Percentiles rank a stretch among this genome's conserved stretches.
Evolutionary conservation across 2,113 vertebrate genomes (phyloP).

Genomic region (Hydrolagus affinis): DNA sequence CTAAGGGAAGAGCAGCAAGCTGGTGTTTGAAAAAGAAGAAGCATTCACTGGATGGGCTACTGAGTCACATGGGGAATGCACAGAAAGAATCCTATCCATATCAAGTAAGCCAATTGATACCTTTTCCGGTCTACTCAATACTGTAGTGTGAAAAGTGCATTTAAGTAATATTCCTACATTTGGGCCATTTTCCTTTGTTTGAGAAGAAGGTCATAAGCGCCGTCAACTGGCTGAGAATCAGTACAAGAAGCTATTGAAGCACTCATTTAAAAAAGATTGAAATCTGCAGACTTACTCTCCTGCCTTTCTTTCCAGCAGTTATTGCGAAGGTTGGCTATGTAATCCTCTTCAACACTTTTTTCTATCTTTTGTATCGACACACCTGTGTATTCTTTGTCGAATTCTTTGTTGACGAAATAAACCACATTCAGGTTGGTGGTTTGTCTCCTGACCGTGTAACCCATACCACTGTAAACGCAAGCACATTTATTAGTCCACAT

Average conservation of each 20-base stretch:
- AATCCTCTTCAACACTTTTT: constrained; percentile 94
- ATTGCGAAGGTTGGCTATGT: constrained; percentile 85
- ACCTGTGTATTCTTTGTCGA: constrained; percentile 87
- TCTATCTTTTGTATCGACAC: constrained; percentile 80
- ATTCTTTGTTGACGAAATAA: constrained; percentile 88
- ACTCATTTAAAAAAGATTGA: not conserved
- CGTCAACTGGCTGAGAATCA: too few species aligned
- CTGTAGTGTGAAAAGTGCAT: not conserved
- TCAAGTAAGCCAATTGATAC: not conserved
- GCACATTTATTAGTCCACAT: not conserved
- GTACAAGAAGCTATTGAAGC: not conserved
- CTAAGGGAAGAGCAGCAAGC: too few species aligned
- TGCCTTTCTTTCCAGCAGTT: constrained; percentile 97
- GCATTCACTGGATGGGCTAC: too few species aligned
- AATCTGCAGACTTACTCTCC: constrained; percentile 69
- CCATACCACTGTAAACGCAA: constrained; percentile 64
- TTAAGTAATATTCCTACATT: not conserved
- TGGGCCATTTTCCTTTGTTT: not conserved
- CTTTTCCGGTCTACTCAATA: not conserved
- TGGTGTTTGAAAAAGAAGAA: too few species aligned
- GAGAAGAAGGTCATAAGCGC: too few species aligned
- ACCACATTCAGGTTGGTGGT: constrained; percentile 80
- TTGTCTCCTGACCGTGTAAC: constrained; percentile 81
- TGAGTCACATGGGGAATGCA: not conserved
- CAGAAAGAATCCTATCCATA: not conserved